Evolutionary conservation across 2,797 vertebrate genomes (phyloP).

Genomic region (Eremophila alpestris): DNA sequence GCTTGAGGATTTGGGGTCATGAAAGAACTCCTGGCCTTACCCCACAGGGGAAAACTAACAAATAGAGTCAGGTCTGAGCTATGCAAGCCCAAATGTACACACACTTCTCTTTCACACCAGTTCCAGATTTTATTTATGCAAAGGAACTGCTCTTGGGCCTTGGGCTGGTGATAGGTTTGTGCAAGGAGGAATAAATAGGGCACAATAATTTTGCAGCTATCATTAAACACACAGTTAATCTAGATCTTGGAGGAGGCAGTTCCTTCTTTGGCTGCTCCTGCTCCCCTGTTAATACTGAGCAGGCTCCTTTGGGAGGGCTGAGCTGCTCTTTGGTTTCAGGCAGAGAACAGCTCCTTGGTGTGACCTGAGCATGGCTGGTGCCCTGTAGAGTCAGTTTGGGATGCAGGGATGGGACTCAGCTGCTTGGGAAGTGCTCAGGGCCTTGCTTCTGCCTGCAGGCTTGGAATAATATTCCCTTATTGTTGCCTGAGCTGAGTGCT

Average conservation of each 20-base stretch:
- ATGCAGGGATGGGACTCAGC: not conserved
- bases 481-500: not conserved
- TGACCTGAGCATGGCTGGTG: not conserved
- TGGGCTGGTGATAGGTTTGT: not conserved
- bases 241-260: not conserved
- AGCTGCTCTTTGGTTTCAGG: not conserved
- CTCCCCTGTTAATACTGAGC: not conserved
- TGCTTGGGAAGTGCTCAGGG: not conserved
- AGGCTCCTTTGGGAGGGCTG: not conserved
- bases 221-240: not conserved
- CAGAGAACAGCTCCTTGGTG: not conserved
- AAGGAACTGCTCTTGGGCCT: not conserved
- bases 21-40: not conserved
- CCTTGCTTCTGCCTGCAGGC: not conserved
- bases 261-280: not conserved
- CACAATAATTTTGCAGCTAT: not conserved
- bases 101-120: not conserved
- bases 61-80: not conserved
- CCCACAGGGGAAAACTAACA: not conserved
- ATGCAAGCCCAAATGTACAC: rapidly evolving
- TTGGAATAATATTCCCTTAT: not conserved
- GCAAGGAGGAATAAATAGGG: not conserved
- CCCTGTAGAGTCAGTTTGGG: not conserved
- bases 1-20: not conserved
- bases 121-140: not conserved